Evolutionary conservation across 1,140 invertebrate species (phyloP).

Genomic region (Ylistrum balloti): DNA sequence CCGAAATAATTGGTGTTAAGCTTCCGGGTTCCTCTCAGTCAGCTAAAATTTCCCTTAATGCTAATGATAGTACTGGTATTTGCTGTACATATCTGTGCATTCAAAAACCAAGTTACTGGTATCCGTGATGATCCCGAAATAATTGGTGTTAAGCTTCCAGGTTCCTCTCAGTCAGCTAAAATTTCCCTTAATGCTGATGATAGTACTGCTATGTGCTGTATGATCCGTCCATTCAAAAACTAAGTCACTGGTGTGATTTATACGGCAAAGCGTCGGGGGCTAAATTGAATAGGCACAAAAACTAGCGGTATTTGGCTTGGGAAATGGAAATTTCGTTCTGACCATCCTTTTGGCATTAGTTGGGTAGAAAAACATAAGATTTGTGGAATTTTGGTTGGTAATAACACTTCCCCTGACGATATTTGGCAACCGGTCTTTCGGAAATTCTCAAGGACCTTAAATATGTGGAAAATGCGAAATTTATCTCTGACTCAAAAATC

Average conservation of each 20-base stretch:
- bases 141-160: constrained; percentile 66
- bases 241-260: constrained; percentile 51
- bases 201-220: constrained; percentile 57
- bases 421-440: constrained; percentile 61
- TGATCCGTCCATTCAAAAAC: constrained; percentile 54
- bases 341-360: constrained; percentile 66
- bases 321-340: constrained; percentile 60
- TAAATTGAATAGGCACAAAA: constrained; percentile 66
- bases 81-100: too few species aligned
- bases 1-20: too few species aligned
- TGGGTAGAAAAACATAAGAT: constrained; percentile 63
- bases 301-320: constrained; percentile 64
- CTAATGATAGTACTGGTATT: too few species aligned
- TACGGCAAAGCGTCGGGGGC: constrained; percentile 64
- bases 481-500: constrained; percentile 65
- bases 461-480: constrained; percentile 51
- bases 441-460: constrained; percentile 55
- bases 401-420: constrained; percentile 55
- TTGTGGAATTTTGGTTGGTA: constrained; percentile 63
- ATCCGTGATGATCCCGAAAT: constrained; percentile 57
- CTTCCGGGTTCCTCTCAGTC: too few species aligned
- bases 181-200: constrained; percentile 68
- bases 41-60: too few species aligned
- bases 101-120: too few species aligned
- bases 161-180: constrained; percentile 55